Conservation (phyloP, 1,140 invertebrate species). For the Hylaeus volcanicus region DNA sequence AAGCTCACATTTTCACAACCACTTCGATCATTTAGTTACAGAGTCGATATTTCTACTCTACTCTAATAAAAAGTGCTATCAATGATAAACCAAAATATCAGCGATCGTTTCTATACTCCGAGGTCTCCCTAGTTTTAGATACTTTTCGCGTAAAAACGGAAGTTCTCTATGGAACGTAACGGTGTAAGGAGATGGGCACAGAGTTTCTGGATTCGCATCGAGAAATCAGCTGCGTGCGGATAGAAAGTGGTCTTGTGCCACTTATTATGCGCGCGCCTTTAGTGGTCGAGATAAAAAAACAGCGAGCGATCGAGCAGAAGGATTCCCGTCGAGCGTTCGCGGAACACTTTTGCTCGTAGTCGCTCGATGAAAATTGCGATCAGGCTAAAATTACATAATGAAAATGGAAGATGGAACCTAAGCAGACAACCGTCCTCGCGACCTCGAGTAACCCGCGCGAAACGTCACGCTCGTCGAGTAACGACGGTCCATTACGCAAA, state of each 20-base stretch:
- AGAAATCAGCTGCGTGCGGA: conserved; percentile 17
- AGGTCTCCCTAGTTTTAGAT: no score
- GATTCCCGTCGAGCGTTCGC: neutral
- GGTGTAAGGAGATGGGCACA: neutral
- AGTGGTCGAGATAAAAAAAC: conserved; percentile 18
- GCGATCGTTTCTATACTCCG: no score
- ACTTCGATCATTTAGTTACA: no score
- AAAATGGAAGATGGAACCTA: no score
- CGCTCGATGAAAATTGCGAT: neutral
- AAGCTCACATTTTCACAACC: no score
- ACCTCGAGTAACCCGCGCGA: neutral
- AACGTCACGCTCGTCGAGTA: neutral
- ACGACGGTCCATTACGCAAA: conserved; percentile 27
- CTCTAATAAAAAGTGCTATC: no score
- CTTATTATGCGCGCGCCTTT: conserved; percentile 55
- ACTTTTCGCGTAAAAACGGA: no score
- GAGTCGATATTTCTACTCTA: no score
- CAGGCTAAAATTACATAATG: neutral
- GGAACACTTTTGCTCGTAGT: no score
- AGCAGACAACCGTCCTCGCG: neutral
- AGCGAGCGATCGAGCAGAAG: neutral
- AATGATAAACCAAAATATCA: no score
- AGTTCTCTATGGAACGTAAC: neutral
- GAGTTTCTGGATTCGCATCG: conserved; percentile 2
- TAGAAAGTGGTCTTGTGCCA: conserved; percentile 65